Percentiles rank a stretch among this genome's conserved stretches.
Conservation (phyloP, 1,140 invertebrate species). For the Nylanderia fulva region DNA sequence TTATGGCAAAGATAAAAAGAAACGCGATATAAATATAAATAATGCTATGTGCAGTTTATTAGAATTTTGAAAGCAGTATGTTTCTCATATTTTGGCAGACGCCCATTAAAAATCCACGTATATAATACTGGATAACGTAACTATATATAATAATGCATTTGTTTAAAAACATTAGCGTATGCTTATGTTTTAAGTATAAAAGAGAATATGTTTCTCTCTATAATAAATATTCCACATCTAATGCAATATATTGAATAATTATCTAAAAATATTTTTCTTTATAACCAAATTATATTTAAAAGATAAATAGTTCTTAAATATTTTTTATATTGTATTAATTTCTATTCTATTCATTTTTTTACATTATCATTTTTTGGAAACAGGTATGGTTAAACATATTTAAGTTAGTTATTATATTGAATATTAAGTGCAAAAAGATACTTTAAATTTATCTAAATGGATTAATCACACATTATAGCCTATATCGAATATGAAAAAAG, state of each 20-base stretch:
- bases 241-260: slow-evolving; percentile 20
- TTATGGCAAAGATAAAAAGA: slow-evolving; percentile 41
- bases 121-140: slow-evolving; percentile 21
- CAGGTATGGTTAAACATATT: slow-evolving; percentile 20
- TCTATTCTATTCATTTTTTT: background rate
- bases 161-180: slow-evolving; percentile 26
- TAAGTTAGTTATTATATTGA: slow-evolving; percentile 19
- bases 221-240: slow-evolving; percentile 41
- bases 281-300: slow-evolving; percentile 8
- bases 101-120: background rate
- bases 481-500: slow-evolving; percentile 18
- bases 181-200: slow-evolving; percentile 44
- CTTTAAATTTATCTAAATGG: slow-evolving; percentile 37
- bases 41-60: slow-evolving; percentile 32
- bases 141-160: slow-evolving; percentile 50
- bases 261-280: slow-evolving; percentile 39
- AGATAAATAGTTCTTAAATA: slow-evolving; percentile 21
- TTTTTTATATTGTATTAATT: slow-evolving; percentile 18
- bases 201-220: slow-evolving; percentile 5
- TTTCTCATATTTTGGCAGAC: slow-evolving; percentile 1
- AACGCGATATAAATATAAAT: slow-evolving; percentile 38
- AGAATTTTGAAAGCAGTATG: slow-evolving; percentile 17
- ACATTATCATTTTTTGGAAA: too few relatives aligned
- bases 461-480: slow-evolving; percentile 34
- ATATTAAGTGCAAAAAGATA: slow-evolving; percentile 27